phyloP scores from a whole-genome alignment of 2,113 vertebrate species.

The Oreamnos americanus region DNA sequence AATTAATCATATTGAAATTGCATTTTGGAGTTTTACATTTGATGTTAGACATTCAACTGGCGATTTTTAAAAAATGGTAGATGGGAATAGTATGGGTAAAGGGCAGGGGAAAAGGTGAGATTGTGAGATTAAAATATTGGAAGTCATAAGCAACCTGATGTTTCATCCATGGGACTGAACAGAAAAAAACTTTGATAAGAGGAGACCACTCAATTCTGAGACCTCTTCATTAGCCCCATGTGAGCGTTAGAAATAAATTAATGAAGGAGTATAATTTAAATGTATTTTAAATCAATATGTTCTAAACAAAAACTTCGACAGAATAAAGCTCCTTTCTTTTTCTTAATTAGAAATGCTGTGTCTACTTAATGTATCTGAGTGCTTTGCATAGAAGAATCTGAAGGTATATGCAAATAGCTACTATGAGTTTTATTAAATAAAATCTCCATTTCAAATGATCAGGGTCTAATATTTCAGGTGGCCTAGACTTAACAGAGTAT shows the following conservation, averaged over 20 bases:
- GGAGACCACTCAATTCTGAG: not conserved
- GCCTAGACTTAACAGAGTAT: not conserved
- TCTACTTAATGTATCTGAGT: not conserved
- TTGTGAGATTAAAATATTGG: not conserved
- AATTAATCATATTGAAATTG: not conserved
- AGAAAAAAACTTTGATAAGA: not conserved
- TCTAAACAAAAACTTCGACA: not conserved
- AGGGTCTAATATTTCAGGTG: not conserved
- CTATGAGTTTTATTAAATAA: not conserved
- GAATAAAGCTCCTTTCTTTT: not conserved
- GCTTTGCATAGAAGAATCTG: not conserved
- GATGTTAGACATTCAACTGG: not conserved
- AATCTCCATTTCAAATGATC: not conserved
- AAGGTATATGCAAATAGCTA: not conserved
- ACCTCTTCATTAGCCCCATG: not conserved
- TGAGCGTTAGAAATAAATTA: not conserved
- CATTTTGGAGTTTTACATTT: not conserved
- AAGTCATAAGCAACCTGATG: not conserved
- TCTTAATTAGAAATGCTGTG: not conserved
- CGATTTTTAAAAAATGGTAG: not conserved
- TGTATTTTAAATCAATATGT: not conserved
- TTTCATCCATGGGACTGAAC: not conserved
- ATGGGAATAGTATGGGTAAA: not conserved
- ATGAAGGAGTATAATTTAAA: not conserved
- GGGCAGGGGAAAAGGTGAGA: not conserved